Evolutionary conservation across 2,888 invertebrate genomes (phyloP), one percentile per base, ranked within the genome.

Genomic region (Steinernema hermaphroditum): DNA sequence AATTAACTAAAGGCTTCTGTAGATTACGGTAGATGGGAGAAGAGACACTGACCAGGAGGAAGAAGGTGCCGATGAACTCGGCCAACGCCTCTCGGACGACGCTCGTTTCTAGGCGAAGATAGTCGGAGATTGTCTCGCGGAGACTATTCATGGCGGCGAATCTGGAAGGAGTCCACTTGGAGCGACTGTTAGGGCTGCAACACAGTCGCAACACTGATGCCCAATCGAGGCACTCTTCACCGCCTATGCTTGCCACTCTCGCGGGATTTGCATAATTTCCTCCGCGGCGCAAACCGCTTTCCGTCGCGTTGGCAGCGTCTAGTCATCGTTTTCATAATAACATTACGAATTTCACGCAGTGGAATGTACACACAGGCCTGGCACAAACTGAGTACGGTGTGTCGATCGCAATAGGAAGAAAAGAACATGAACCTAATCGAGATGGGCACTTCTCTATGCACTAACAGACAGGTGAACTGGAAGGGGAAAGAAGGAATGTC

Each of bases 51-150:
- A 85, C 75, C 70, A 85, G 77, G 62, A 85, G 79, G 62, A 80
- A 75, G 76, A 85, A 84, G 1, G 85, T 85, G 68, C 84, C 85
- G 69, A 83, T 77, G 68, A 81, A 78, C 76, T 85, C 85, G 27
- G 85, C 85, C 37, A 85, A 74, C 22, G 84, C 75, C 62, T 83
- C 82, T 43, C 85, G 75, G 14, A 76, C 37, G 22, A 78, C 62
- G 29, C 43, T 54, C 69, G 76, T 75, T 49, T 80, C 79, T 29
- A 76, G 75, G 37, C 75, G 73, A 54, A 54, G 22, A 16, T 54
- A 54, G 27, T 54, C 54, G 12, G 54, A 24, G 27, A 54, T 9
- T 22, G 54, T 54, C 54, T 54, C 54, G 27, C 27, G 54, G 54
- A 54, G 54, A 54, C 54, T 54, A 22, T 27, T 54, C 27, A 27